phyloP scores from a whole-genome alignment of 1,140 invertebrate species.

The Coelopa frigida region DNA sequence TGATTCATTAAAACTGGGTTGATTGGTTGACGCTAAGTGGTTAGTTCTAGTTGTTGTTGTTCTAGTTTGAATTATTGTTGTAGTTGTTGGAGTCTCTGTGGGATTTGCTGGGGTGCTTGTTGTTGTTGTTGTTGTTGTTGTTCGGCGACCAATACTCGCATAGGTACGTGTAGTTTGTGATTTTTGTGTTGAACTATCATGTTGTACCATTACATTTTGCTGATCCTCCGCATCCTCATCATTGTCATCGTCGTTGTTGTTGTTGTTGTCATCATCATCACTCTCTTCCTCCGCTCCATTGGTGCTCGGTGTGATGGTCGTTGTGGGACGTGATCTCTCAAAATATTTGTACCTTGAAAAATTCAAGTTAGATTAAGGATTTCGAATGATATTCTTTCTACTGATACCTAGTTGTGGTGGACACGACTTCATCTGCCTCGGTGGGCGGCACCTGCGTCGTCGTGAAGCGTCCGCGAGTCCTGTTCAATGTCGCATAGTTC shows the following conservation, averaged over 20 bases:
- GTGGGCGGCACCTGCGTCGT: conserved; percentile 7
- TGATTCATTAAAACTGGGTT: conserved; percentile 29
- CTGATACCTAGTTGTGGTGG: conserved; percentile 15
- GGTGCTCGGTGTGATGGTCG: conserved; percentile 30
- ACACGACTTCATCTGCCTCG: conserved; percentile 17
- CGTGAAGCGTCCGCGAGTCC: conserved; percentile 19
- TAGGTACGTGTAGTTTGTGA: conserved; percentile 30
- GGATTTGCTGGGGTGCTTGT: conserved; percentile 26
- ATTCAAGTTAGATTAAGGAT: not conserved
- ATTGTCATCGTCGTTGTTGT: conserved; percentile 17
- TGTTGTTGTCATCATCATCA: conserved; percentile 12
- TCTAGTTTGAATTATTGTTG: conserved; percentile 38
- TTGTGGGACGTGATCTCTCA: conserved; percentile 30
- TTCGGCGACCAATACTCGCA: conserved; percentile 37
- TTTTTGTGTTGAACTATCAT: conserved; percentile 19
- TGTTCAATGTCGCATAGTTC: conserved; percentile 23
- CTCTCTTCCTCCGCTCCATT: conserved; percentile 1
- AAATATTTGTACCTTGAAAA: conserved; percentile 31
- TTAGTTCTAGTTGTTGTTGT: conserved; percentile 25
- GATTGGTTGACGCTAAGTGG: too few relatives aligned
- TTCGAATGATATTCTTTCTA: too few relatives aligned
- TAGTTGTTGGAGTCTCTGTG: conserved; percentile 25
- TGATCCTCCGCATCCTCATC: conserved; percentile 31
- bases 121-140: conserved; percentile 21
- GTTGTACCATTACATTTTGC: conserved; percentile 38